Evolutionary conservation across 2,888 invertebrate genomes (phyloP).

Genomic region (Agrochola lota): DNA sequence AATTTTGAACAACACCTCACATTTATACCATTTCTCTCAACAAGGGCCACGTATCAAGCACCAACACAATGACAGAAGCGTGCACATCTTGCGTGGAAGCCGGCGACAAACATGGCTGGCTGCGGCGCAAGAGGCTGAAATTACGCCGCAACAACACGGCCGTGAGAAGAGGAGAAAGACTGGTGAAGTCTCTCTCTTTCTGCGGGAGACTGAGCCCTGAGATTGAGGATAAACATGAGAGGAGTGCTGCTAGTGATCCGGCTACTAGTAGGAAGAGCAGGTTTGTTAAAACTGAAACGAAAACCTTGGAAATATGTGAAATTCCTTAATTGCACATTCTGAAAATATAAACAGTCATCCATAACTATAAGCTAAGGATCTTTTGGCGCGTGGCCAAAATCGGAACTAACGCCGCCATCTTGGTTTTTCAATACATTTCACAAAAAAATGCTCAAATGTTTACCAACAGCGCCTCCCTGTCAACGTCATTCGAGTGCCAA

Average conservation of each 20-base stretch:
- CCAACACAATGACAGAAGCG: slow-evolving; percentile 89
- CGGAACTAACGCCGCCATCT: background rate
- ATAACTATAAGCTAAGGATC: background rate
- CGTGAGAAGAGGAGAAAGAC: slow-evolving; percentile 82
- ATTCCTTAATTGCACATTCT: background rate
- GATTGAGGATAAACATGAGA: slow-evolving; percentile 90
- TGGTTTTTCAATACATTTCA: background rate
- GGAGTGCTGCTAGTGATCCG: slow-evolving; percentile 92
- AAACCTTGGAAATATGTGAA: background rate
- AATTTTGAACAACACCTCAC: background rate
- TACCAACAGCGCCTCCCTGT: background rate
- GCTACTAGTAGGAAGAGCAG: slow-evolving; percentile 90
- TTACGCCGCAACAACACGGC: slow-evolving; percentile 79
- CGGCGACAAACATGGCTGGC: slow-evolving; percentile 86
- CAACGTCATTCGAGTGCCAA: background rate
- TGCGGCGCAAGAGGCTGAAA: slow-evolving; percentile 84
- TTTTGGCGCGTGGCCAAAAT: background rate
- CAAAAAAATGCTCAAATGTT: background rate
- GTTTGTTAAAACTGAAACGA: slow-evolving; percentile 68
- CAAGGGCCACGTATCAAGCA: slow-evolving; percentile 89
- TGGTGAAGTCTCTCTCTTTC: slow-evolving; percentile 94
- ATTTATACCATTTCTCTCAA: background rate
- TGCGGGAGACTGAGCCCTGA: slow-evolving; percentile 91
- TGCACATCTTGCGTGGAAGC: slow-evolving; percentile 89
- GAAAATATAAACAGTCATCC: background rate